Base-by-base conservation (phyloP, 2,797 vertebrate genomes). In the Eulemur albifrons region DNA sequence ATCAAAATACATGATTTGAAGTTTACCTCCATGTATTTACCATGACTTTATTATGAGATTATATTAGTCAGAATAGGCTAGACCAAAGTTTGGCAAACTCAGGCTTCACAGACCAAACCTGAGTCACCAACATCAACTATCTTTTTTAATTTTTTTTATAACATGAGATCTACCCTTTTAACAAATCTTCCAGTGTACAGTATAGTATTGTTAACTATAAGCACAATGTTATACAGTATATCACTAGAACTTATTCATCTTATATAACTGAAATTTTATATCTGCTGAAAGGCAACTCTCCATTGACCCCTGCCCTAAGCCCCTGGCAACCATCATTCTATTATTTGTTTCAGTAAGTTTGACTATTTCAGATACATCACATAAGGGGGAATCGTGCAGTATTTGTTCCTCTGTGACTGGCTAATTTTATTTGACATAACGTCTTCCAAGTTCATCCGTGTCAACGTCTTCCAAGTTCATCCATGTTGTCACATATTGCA, bases 1-100 rank as follows among this genome's bases (percentile, higher is more conserved):
- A 63, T 65, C 54, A 92, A 93, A 86, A 75, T 59, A 27, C n/a
- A 30, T 69, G 25, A 86, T 80, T 95, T 95, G 45, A 88, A 90
- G 40, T 92, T 92, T 13, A 81, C 27, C 2, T 89, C 13, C 38
- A 18, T 48, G 2, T 45, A 67, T 83, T 92, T 75, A 5, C 7
- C 10, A 6, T 92, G 40, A n/a, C 25, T 89, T n/a, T 8, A 54
- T 70, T 89, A 83, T 48, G 14, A 67, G 17, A 77, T 12, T 54
- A 0, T 50, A 17, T 91, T 38, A 43, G 5, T 75, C 67, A 93
- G 11, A 21, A 35, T n/a, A 85, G 21, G n/a, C 17, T 80, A 57
- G 21, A 54, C 6, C 11, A 67, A 7, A 27, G 17, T 43, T 32
- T 67, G 38, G 38, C 8, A 76, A 79, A 45, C 11, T 50, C 35